Conservation (phyloP, 2,113 vertebrate genomes). For the Penelope pileata region DNA sequence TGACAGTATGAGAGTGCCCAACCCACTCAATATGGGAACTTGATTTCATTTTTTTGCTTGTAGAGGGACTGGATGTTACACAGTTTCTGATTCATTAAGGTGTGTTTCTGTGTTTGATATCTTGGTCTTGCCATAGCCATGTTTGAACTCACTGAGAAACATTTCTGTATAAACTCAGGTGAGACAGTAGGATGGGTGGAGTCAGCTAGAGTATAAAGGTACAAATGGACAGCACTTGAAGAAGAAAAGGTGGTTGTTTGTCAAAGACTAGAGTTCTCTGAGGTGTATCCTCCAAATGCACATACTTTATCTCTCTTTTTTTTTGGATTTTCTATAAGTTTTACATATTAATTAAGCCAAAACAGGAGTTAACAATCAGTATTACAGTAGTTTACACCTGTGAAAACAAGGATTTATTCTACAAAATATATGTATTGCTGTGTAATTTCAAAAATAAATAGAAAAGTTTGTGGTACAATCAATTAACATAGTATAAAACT, state of each 20-base stretch:
- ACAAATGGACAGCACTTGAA: background rate
- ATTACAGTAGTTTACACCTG: background rate
- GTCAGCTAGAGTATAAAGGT: background rate
- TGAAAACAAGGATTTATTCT: background rate
- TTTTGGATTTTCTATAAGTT: background rate
- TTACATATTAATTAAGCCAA: background rate
- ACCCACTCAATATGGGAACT: background rate
- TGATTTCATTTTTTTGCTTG: background rate
- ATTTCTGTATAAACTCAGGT: background rate
- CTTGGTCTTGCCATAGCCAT: background rate
- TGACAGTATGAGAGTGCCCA: rapidly evolving
- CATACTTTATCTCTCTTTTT: background rate
- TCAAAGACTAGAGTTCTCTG: background rate
- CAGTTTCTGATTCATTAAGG: background rate
- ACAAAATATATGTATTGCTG: background rate
- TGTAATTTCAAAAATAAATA: background rate
- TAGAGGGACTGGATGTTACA: background rate
- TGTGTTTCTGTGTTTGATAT: background rate
- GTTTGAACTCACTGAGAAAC: background rate
- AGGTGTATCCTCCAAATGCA: background rate
- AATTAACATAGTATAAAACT: background rate
- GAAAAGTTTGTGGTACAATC: background rate
- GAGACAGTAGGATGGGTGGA: rapidly evolving
- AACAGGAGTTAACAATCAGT: background rate
- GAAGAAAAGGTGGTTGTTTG: background rate